Evolutionary conservation across 2,113 vertebrate species (phyloP).

Genomic region (Otolemur garnettii): DNA sequence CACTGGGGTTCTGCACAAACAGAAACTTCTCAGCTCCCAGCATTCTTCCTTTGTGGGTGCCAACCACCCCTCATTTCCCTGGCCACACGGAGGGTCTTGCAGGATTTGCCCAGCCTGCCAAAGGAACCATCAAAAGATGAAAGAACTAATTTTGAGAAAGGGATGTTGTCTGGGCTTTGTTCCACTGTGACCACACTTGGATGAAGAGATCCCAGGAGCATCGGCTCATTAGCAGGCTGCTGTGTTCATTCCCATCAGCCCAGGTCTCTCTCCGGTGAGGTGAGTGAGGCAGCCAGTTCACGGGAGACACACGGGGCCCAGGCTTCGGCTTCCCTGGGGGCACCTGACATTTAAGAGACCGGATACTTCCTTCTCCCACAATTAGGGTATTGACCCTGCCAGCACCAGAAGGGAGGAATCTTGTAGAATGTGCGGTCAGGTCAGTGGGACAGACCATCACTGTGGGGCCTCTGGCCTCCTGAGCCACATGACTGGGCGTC

Average conservation of each 20-base stretch:
- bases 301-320: neutral
- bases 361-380: neutral
- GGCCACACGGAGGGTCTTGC: neutral
- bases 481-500: neutral
- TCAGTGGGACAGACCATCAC: neutral
- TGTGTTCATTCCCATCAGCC: neutral
- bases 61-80: no score
- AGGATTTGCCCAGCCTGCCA: neutral
- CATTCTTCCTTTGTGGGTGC: neutral
- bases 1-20: neutral
- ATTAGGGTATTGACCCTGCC: neutral
- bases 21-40: neutral
- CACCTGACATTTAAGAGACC: neutral
- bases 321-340: neutral
- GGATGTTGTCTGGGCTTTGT: neutral
- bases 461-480: neutral
- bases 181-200: neutral
- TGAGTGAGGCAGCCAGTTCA: neutral
- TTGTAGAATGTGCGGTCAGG: neutral
- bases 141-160: conserved; percentile 4
- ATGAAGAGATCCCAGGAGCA: neutral
- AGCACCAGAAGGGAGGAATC: neutral
- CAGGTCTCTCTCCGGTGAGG: neutral
- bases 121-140: neutral
- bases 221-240: neutral